Evolutionary conservation across 2,113 vertebrate genomes (phyloP), one percentile per base, ranked within the genome.

Genomic region (Varanus komodoensis): DNA sequence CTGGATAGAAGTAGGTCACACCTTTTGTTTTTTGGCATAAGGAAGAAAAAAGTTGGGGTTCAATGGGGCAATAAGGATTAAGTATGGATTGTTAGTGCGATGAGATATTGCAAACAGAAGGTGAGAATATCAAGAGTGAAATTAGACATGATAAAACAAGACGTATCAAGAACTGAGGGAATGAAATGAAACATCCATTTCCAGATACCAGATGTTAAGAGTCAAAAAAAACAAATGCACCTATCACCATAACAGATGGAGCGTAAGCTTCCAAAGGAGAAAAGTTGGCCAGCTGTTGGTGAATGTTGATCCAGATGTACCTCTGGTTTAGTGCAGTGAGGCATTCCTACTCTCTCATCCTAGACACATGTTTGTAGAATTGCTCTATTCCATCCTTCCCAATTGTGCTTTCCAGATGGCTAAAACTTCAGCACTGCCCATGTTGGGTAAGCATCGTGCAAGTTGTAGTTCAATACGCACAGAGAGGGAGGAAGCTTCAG

Each of bases 331-430:
- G 34, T 54, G 48, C 69, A 87, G 17, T n/a, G 34, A 75, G 21
- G 19, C 27, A 88, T 32, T 34, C 64, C 32, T 8, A 29, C 48
- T 34, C 48, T 34, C 48, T 3, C n/a, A 89, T 0, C 61, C 61
- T 38, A n/a, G 19, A n/a, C 52, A 86, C 29, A 32, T 73, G 48
- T n/a, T 29, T 74, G 68, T 23, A 86, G 69, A 84, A 74, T 48
- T 74, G 69, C 8, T 74, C 52, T 64, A 64, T 19, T 15, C 25
- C 9, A 61, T 57, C 82, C 34, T 29, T 11, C 4, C 12, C 4
- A 6, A n/a, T 64, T 15, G 17, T 64, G 61, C 61, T 19, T 19
- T 64, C 15, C 61, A 64, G 61, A 64, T 64, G 61, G 61, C 17
- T 64, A 64, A 15, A 75, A 15, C 74, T 77, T 75, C 73, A 73